Percentiles rank a stretch among this genome's conserved stretches.
Conservation (phyloP, 2,797 vertebrate species). For the Microctenopoma stevenorrisi region DNA sequence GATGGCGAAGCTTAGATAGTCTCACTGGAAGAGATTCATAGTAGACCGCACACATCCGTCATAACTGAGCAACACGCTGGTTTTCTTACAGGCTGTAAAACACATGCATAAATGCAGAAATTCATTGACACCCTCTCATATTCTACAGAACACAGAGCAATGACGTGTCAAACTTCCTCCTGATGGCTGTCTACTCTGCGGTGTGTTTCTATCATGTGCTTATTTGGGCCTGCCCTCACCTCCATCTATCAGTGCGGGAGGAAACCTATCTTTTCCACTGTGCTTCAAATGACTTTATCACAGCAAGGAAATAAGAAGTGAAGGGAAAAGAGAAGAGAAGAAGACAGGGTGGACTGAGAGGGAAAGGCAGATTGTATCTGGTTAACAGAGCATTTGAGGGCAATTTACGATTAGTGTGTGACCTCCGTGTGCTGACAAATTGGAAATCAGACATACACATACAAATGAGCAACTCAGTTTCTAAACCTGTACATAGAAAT, state of each 20-base stretch:
- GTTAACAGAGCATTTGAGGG: conserved; percentile 62
- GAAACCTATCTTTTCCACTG: conserved; percentile 70
- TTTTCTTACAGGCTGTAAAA: conserved; percentile 32
- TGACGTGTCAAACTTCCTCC: conserved; percentile 26
- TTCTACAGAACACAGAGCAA: conserved; percentile 28
- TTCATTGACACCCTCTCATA: conserved; percentile 34
- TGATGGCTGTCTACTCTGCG: conserved; percentile 44
- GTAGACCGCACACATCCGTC: conserved; percentile 24
- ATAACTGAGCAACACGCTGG: conserved; percentile 13
- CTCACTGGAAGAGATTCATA: conserved; percentile 40
- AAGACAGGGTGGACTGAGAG: conserved; percentile 10
- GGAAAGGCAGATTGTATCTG: conserved; percentile 44
- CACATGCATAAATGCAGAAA: conserved; percentile 30
- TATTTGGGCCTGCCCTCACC: conserved; percentile 61
- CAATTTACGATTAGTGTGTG: conserved; percentile 65
- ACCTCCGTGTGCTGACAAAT: conserved; percentile 56
- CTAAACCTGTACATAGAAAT: conserved; percentile 7
- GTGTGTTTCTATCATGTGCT: conserved; percentile 43
- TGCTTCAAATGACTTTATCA: conserved; percentile 68
- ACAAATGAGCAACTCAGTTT: conserved; percentile 28
- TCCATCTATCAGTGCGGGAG: conserved; percentile 63
- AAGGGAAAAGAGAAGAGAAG: conserved; percentile 35
- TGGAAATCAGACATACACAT: conserved; percentile 40
- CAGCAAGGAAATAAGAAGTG: conserved; percentile 65
- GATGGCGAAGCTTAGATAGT: conserved; percentile 30